These are phyloP conservation scores for Morone saxatilis DNA, from an alignment of 2,113 vertebrate species.

Conservation along the genomic window DNA sequence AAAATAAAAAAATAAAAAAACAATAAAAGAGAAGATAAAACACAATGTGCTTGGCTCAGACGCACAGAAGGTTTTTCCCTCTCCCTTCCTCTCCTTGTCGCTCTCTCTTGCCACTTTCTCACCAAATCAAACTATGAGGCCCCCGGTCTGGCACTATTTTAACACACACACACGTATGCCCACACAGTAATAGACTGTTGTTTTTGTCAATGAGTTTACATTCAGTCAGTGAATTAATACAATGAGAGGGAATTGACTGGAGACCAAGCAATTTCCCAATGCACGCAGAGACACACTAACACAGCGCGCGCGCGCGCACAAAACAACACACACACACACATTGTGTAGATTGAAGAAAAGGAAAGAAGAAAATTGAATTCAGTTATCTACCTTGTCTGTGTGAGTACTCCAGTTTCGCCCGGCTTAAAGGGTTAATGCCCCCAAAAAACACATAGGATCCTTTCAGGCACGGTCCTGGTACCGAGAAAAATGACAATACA, in stretches of 20 bases:
- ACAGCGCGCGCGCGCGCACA: background rate
- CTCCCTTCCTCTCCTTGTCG: background rate
- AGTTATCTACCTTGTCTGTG: constrained; percentile 71
- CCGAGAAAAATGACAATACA: constrained; percentile 9
- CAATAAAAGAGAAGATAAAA: background rate
- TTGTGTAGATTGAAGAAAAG: background rate
- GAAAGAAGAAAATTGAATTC: background rate
- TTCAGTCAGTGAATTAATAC: constrained; percentile 66
- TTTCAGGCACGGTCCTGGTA: constrained; percentile 28
- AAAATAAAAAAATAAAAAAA: background rate
- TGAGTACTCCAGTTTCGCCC: constrained; percentile 76
- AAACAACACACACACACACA: background rate
- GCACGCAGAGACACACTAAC: constrained; percentile 12
- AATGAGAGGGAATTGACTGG: constrained; percentile 53
- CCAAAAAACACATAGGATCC: constrained; percentile 67
- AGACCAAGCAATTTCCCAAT: constrained; percentile 33
- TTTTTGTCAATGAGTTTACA: constrained; percentile 63
- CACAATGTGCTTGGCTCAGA: background rate
- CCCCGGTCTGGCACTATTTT: constrained; percentile 33
- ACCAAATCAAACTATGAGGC: constrained; percentile 52
- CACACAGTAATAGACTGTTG: constrained; percentile 33
- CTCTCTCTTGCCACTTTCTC: constrained; percentile 35
- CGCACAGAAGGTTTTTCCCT: background rate
- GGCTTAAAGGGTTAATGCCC: constrained; percentile 59
- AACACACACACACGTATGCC: constrained; percentile 21